Percentiles rank a stretch among this genome's conserved stretches.
phyloP scores from a whole-genome alignment of 2,113 vertebrate species.

The Chunga burmeisteri region DNA sequence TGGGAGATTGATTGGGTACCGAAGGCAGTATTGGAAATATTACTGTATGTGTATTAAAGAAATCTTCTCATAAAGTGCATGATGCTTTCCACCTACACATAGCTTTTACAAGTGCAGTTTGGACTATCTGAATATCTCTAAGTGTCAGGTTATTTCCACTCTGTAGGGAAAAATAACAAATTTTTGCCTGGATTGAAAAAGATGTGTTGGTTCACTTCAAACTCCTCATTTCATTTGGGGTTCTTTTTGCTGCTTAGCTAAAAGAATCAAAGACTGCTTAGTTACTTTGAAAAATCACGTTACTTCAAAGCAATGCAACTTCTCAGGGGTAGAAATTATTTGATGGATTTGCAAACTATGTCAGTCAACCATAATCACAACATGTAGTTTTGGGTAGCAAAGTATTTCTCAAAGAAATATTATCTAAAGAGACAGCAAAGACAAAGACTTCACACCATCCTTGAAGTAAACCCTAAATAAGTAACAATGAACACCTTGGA shows the following conservation, averaged over 20 bases:
- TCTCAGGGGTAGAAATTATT: not conserved
- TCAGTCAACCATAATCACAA: not conserved
- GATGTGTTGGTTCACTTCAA: not conserved
- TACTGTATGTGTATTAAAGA: not conserved
- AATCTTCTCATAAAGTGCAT: not conserved
- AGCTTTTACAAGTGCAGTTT: not conserved
- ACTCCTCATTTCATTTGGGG: not conserved
- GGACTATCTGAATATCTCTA: not conserved
- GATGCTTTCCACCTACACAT: not conserved
- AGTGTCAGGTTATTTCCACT: not conserved
- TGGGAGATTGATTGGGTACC: not conserved
- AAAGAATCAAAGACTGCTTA: not conserved
- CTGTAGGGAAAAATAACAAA: not conserved
- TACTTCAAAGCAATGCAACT: not conserved
- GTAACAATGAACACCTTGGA: not conserved
- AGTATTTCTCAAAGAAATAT: not conserved
- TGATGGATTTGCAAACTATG: not conserved
- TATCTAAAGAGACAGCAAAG: not conserved
- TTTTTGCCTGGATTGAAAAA: not conserved
- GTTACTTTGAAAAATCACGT: not conserved
- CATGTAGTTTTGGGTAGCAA: not conserved
- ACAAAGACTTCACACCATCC: not conserved
- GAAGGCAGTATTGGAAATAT: conserved; percentile 6
- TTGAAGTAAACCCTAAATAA: not conserved
- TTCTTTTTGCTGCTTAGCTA: not conserved